Evolutionary conservation across 2,888 invertebrate genomes (phyloP), one percentile per base, ranked within the genome.

Genomic region (Rhimphoctona megacephalus): DNA sequence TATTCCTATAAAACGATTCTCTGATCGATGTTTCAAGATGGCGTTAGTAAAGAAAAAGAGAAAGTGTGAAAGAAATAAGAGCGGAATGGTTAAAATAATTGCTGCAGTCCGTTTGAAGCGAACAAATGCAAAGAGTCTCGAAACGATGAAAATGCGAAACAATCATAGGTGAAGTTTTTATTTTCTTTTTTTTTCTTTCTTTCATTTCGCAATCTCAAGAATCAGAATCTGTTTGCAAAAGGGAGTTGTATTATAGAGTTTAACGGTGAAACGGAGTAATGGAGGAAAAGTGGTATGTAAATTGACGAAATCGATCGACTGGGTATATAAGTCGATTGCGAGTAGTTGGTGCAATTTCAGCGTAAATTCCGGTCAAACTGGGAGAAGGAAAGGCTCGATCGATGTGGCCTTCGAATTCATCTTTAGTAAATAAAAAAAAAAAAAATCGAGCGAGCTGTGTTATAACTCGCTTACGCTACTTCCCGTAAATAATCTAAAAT

Each of bases 61-160:
- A 46, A 64, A 25, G 64, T 30, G 76, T 33, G 76, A 46, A 46
- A 25, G 43, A 25, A 79, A 61, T 49, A 22, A 79, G 66, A 61
- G 36, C n/a, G 66, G 66, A 43, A 81, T 85, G 73, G 81, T 81
- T 78, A 81, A 82, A 85, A 73, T 85, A 85, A 85, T 85, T 85
- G 85, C 36, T 25, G 43, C 43, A 43, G 25, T 22, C 43, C 67
- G 79, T 30, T 57, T 69, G 66, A 78, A 78, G 33, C 67, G 46
- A 67, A 22, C 19, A 19, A 49, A 49, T n/a, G 54, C 39, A 67
- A 67, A 78, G 52, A 36, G 25, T 36, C 36, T 61, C 25, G 61
- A 25, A 25, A 67, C 66, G 52, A 36, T 7, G 33, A 72, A 25
- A 72, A 72, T 17, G 52, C 33, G 14, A 67, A 67, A 8, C 30